A percentile compares a stretch with the other conserved stretches of the same genome.
Evolutionary conservation across 2,797 vertebrate genomes (phyloP).

Genomic region (Oryzias sinensis): DNA sequence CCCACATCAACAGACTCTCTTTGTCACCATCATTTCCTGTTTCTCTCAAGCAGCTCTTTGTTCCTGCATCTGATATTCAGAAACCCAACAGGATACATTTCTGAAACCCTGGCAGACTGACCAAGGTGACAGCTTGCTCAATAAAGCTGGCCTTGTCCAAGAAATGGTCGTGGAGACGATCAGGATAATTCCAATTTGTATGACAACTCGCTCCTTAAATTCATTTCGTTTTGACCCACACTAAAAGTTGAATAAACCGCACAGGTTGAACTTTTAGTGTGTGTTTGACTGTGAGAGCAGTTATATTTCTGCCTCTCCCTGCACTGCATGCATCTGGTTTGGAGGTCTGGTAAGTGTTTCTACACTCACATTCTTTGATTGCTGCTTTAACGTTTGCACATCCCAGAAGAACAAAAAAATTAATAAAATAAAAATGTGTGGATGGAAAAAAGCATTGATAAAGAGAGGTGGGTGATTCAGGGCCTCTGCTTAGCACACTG

Average conservation of each 20-base stretch:
- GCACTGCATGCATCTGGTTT: slow-evolving; percentile 31
- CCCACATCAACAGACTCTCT: slow-evolving; percentile 67
- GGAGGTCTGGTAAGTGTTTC: slow-evolving; percentile 49
- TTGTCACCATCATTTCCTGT: slow-evolving; percentile 71
- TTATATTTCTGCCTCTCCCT: slow-evolving; percentile 26
- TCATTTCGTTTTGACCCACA: not conserved
- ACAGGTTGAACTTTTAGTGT: not conserved
- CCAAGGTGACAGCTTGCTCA: slow-evolving; percentile 57
- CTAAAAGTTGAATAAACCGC: too few species aligned
- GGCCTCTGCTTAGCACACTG: slow-evolving; percentile 25
- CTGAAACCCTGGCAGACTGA: slow-evolving; percentile 57
- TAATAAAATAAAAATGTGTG: slow-evolving; percentile 32
- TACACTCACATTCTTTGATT: slow-evolving; percentile 29
- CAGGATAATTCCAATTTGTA: slow-evolving; percentile 4
- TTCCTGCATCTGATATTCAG: slow-evolving; percentile 67
- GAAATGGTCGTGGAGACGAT: slow-evolving; percentile 6
- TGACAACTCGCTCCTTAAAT: slow-evolving; percentile 1
- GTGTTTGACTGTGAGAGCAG: slow-evolving; percentile 12
- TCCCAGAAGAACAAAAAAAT: slow-evolving; percentile 27
- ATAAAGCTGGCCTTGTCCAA: slow-evolving; percentile 59
- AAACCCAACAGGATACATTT: slow-evolving; percentile 65
- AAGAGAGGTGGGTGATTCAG: not conserved
- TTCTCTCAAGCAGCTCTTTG: slow-evolving; percentile 71
- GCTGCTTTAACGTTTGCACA: slow-evolving; percentile 39
- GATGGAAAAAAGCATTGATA: slow-evolving; percentile 7